These are phyloP conservation scores for Hypanus sabinus DNA, from an alignment of 2,113 vertebrate species.

Conservation along the genomic window DNA sequence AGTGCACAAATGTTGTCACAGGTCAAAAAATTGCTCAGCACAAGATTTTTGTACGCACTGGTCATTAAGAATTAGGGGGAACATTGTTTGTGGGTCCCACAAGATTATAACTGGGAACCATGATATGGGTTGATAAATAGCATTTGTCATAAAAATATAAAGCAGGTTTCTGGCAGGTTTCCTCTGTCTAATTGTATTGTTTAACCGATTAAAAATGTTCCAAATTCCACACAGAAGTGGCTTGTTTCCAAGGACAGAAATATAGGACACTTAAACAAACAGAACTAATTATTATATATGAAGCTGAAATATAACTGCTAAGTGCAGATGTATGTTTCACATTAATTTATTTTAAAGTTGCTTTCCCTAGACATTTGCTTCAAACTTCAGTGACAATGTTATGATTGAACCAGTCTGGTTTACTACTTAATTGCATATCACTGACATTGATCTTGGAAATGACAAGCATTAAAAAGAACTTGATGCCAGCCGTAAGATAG, in stretches of 20 bases:
- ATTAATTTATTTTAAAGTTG: not conserved
- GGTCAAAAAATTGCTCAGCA: too few relatives aligned
- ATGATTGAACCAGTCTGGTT: not conserved
- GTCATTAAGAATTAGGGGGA: too few relatives aligned
- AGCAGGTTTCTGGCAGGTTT: too few relatives aligned
- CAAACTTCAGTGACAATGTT: not conserved
- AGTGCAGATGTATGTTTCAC: not conserved
- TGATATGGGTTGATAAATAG: conserved; percentile 26
- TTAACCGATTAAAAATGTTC: conserved; percentile 1
- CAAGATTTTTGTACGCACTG: too few relatives aligned
- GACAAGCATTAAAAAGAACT: not conserved
- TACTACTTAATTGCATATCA: not conserved
- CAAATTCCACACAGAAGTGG: conserved; percentile 21
- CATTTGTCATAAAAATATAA: conserved; percentile 22
- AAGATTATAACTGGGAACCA: conserved; percentile 28
- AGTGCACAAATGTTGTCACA: too few relatives aligned
- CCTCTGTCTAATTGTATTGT: conserved; percentile 18
- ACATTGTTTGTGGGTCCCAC: not conserved
- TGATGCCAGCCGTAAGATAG: not conserved
- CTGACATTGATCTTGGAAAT: not conserved
- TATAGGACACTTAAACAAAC: not conserved
- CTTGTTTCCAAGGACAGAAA: not conserved
- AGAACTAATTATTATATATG: not conserved
- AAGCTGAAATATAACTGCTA: not conserved
- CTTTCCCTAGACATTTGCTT: not conserved